Evolutionary conservation across 2,113 vertebrate species (phyloP).

Genomic region (Amblyornis subalaris): DNA sequence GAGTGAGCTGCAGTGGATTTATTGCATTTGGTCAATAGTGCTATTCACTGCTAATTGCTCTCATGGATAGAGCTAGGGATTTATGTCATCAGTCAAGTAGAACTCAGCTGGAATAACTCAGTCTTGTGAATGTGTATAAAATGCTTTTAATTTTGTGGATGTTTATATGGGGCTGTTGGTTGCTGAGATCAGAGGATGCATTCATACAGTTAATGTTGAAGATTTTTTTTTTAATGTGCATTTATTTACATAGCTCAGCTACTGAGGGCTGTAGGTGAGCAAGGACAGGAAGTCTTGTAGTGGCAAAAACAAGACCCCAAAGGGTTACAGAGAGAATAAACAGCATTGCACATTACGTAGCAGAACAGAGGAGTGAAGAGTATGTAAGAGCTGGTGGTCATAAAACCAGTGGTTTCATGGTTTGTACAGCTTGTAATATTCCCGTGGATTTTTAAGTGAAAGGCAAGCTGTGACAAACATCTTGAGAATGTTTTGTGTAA

Average conservation of each 20-base stretch:
- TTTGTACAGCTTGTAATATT: background rate
- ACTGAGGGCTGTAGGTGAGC: background rate
- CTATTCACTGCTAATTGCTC: background rate
- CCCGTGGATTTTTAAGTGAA: slow-evolving; percentile 23
- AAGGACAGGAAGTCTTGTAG: background rate
- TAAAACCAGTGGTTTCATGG: background rate
- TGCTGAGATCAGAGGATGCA: background rate
- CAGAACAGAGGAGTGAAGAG: background rate
- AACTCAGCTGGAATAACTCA: background rate
- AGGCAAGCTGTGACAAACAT: slow-evolving; percentile 40
- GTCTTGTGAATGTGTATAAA: background rate
- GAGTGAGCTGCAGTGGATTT: background rate
- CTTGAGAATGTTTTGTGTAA: slow-evolving; percentile 1
- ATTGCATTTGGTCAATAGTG: background rate
- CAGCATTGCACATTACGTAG: background rate
- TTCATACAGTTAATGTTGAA: background rate
- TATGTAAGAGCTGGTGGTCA: background rate
- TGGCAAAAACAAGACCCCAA: background rate
- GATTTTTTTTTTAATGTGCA: background rate
- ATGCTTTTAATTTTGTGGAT: background rate
- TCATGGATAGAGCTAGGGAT: background rate
- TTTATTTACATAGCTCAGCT: background rate
- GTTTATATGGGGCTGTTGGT: background rate
- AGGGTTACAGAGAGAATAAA: background rate
- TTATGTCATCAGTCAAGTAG: background rate